Evolutionary conservation across 2,797 vertebrate species (phyloP).

Genomic region (Merluccius polli): DNA sequence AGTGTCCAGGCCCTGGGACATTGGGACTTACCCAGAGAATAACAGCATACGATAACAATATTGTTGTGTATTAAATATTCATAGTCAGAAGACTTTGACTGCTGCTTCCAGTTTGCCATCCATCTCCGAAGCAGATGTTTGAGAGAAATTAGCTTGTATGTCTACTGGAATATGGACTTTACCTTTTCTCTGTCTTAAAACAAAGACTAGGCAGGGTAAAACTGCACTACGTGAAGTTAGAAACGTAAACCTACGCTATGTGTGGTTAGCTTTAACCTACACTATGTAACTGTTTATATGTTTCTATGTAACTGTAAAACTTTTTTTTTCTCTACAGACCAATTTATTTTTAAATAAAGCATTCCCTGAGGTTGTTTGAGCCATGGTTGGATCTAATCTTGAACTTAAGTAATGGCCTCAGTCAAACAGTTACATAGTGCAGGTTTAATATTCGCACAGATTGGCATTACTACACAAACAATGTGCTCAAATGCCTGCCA

Average conservation of each 20-base stretch:
- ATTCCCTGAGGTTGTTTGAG: neutral
- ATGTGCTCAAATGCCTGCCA: no score
- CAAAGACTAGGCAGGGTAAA: neutral
- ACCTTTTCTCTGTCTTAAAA: neutral
- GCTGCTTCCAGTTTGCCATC: neutral
- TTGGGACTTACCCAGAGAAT: neutral
- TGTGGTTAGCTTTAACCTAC: no score
- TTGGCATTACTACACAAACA: no score
- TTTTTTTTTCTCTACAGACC: no score
- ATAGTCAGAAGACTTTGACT: neutral
- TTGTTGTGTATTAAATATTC: neutral
- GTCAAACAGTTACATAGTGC: neutral
- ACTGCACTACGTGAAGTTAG: no score
- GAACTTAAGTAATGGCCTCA: neutral
- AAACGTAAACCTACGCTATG: no score
- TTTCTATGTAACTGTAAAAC: no score
- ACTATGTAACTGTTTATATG: no score
- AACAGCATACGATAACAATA: neutral
- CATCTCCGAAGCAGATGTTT: neutral
- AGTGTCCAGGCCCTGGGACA: neutral
- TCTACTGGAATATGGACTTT: neutral
- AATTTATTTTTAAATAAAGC: neutral
- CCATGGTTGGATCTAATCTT: no score
- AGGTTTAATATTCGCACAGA: no score
- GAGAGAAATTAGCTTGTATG: neutral